These are phyloP conservation scores for Galleria mellonella DNA, from an alignment of 1,140 invertebrate species.

Conservation along the genomic window DNA sequence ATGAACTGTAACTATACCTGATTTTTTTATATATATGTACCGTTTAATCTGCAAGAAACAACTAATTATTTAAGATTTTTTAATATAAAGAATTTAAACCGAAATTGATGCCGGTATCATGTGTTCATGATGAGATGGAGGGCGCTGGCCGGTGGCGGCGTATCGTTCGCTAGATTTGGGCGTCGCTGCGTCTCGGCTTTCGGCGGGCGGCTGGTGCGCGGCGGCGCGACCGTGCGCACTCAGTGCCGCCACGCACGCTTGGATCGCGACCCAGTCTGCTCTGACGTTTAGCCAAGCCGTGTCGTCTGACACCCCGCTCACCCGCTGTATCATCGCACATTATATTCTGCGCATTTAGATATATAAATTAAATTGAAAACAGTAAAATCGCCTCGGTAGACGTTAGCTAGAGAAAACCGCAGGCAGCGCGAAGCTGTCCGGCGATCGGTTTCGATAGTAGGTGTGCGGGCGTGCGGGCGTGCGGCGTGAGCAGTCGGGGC, in stretches of 20 bases:
- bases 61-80: too few relatives aligned
- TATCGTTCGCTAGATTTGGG: slow-evolving; percentile 58
- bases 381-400: slow-evolving; percentile 11
- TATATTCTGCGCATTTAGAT: slow-evolving; percentile 44
- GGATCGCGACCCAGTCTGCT: slow-evolving; percentile 63
- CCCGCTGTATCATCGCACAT: slow-evolving; percentile 33
- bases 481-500: slow-evolving; percentile 25
- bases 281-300: slow-evolving; percentile 61
- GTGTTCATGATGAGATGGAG: slow-evolving; percentile 17
- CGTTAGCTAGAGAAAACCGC: slow-evolving; percentile 9
- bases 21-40: too few relatives aligned
- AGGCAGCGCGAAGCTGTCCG: slow-evolving; percentile 13
- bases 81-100: too few relatives aligned
- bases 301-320: slow-evolving; percentile 35
- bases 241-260: slow-evolving; percentile 63
- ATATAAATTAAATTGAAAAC: slow-evolving; percentile 21
- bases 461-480: slow-evolving; percentile 24
- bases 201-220: slow-evolving; percentile 50
- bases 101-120: not conserved
- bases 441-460: slow-evolving; percentile 20
- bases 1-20: slow-evolving; percentile 21
- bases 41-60: too few relatives aligned
- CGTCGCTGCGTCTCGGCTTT: slow-evolving; percentile 69
- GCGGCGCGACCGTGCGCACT: slow-evolving; percentile 46
- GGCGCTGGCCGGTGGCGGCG: slow-evolving; percentile 52